These are phyloP conservation scores for Spisula solida DNA, from an alignment of 2,888 invertebrate species.

Conservation along the genomic window DNA sequence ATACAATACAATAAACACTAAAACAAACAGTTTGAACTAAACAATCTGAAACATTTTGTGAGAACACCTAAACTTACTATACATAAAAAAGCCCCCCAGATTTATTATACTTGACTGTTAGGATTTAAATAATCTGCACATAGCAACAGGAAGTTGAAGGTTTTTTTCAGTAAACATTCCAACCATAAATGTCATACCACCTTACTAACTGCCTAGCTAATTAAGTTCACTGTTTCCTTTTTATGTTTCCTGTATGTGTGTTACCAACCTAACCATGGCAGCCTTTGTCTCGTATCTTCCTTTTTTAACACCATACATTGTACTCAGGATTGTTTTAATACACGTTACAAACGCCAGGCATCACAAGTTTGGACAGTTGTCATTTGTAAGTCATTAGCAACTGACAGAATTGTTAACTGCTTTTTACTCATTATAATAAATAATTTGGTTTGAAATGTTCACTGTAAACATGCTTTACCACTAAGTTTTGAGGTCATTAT, in stretches of 20 bases:
- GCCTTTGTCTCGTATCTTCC: not conserved
- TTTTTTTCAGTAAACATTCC: constrained; percentile 18
- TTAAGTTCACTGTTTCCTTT: constrained; percentile 3
- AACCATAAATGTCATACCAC: not conserved
- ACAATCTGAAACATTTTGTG: not conserved
- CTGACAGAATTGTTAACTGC: not conserved
- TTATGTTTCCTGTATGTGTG: constrained; percentile 11
- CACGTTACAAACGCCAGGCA: not conserved
- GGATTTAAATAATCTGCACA: not conserved
- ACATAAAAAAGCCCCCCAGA: no score
- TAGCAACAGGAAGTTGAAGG: not conserved
- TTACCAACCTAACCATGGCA: not conserved
- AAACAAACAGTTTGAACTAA: not conserved
- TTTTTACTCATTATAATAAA: not conserved
- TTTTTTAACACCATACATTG: not conserved
- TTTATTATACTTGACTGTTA: not conserved
- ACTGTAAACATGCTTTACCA: not conserved
- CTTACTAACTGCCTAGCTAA: not conserved
- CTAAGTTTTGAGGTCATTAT: not conserved
- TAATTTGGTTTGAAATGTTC: not conserved
- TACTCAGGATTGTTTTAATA: not conserved
- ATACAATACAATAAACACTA: not conserved
- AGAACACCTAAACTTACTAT: not conserved
- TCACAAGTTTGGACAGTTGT: constrained; percentile 12
- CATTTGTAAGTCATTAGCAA: constrained; percentile 20